Evolutionary conservation across 2,888 invertebrate species (phyloP), one percentile per base, ranked within the genome.

Genomic region (Ornithoptera priamus): DNA sequence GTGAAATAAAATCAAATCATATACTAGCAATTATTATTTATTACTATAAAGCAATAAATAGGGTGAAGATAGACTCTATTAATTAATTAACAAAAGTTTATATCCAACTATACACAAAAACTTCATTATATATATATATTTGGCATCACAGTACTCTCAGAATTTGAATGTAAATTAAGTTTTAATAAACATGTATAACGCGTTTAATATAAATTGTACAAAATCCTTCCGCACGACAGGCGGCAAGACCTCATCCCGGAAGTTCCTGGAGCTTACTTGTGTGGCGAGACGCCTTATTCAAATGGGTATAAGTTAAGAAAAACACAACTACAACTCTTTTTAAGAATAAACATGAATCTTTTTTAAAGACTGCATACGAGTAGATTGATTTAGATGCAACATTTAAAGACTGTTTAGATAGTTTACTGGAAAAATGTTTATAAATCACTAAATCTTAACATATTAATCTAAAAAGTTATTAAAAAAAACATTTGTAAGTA

Each of bases 1-100:
- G 53, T 5, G 53, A 53, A 58, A 58, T 58, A 58, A 58, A 22
- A 58, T 10, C 5, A 58, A 58, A 70, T 67, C 63, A 24, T 18
- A 61, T 57, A 71, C 77, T 78, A 72, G 79, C 80, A 82, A 85
- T 85, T 81, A 80, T 82, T 78, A 85, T 87, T 87, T 86, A 87
- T 90, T 89, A 87, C 86, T 89, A 90, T 86, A 84, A 92, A 91
- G 91, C 91, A 89, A 91, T 91, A 90, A 90, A 90, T 90, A 89
- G 83, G 87, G 86, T 84, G 85, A 88, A 87, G 85, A 85, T 92
- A 92, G 85, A 92, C 89, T 91, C 85, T 91, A 89, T 87, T 76
- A 85, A 88, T 88, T 88, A 89, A 88, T 86, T 87, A 92, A 92
- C 90, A 88, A 87, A 90, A 86, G 73, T 77, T 72, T 65, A 68